Conservation (phyloP, 2,888 invertebrate genomes). For the Nudaria mundana region DNA sequence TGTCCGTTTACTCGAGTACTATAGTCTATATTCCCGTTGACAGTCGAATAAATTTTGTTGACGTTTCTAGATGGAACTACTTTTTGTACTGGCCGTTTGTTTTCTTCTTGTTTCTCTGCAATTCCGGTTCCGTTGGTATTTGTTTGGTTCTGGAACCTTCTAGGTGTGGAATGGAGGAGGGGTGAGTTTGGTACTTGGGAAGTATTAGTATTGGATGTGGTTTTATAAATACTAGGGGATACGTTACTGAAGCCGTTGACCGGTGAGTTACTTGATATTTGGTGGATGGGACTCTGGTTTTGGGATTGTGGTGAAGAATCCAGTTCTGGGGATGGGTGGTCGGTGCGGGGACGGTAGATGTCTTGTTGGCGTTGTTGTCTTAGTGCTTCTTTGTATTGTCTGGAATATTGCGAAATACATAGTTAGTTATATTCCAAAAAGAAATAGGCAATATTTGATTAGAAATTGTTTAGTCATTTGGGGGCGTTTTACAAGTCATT, state of each 20-base stretch:
- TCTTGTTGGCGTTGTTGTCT: conserved; percentile 92
- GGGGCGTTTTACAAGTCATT: no score
- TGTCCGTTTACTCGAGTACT: conserved; percentile 54
- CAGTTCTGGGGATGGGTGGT: conserved; percentile 78
- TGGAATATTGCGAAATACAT: conserved; percentile 48
- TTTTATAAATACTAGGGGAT: conserved; percentile 71
- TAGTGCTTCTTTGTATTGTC: conserved; percentile 95
- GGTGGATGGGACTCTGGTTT: conserved; percentile 73
- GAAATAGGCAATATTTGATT: no score
- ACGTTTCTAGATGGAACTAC: conserved; percentile 88
- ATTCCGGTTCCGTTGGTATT: conserved; percentile 45
- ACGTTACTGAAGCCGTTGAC: conserved; percentile 80
- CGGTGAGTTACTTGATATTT: conserved; percentile 68
- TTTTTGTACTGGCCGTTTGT: conserved; percentile 88
- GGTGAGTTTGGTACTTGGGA: conserved; percentile 71
- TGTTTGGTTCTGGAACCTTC: conserved; percentile 63
- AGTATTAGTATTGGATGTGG: conserved; percentile 54
- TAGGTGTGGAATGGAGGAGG: conserved; percentile 71
- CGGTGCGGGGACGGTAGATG: conserved; percentile 86
- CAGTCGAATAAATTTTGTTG: conserved; percentile 74
- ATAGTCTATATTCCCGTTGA: conserved; percentile 68
- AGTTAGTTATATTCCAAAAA: conserved; percentile 10
- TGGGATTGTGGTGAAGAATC: conserved; percentile 72
- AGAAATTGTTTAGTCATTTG: no score
- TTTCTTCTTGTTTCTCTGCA: conserved; percentile 66